Percentiles rank a stretch among this genome's conserved stretches.
Conservation (phyloP, 2,888 invertebrate genomes). For the Dione juno region DNA sequence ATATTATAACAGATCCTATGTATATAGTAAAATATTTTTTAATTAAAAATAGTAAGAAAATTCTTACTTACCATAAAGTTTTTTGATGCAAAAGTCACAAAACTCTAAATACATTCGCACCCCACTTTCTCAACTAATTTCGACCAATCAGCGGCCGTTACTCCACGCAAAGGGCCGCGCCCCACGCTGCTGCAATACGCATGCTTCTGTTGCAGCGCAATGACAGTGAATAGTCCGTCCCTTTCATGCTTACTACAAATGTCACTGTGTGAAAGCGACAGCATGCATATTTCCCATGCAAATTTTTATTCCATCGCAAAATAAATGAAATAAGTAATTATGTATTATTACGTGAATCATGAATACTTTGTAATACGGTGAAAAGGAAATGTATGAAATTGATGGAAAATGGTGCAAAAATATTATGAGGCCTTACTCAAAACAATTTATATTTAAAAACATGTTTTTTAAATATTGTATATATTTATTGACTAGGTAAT, state of each 20-base stretch:
- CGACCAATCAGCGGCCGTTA: conserved; percentile 66
- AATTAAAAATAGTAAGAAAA: background rate
- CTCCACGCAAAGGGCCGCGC: conserved; percentile 71
- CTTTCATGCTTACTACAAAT: conserved; percentile 56
- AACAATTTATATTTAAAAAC: background rate
- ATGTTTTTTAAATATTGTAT: background rate
- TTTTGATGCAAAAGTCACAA: conserved; percentile 58
- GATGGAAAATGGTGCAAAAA: conserved; percentile 14
- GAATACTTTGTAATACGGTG: conserved; percentile 19
- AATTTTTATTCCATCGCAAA: conserved; percentile 80
- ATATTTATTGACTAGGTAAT: background rate
- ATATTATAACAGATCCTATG: background rate
- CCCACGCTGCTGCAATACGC: conserved; percentile 77
- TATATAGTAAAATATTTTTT: background rate
- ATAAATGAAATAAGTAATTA: conserved; percentile 78
- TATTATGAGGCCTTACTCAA: background rate
- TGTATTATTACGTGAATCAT: conserved; percentile 56
- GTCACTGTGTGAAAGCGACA: conserved; percentile 56
- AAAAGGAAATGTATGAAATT: conserved; percentile 15
- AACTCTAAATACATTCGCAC: conserved; percentile 69
- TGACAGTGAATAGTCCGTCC: conserved; percentile 57
- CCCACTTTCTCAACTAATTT: conserved; percentile 65
- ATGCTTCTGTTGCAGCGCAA: conserved; percentile 70
- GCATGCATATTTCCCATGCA: conserved; percentile 67
- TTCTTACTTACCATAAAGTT: conserved; percentile 41